Base-by-base conservation (phyloP, 2,113 vertebrate species). In the Sander vitreus region DNA sequence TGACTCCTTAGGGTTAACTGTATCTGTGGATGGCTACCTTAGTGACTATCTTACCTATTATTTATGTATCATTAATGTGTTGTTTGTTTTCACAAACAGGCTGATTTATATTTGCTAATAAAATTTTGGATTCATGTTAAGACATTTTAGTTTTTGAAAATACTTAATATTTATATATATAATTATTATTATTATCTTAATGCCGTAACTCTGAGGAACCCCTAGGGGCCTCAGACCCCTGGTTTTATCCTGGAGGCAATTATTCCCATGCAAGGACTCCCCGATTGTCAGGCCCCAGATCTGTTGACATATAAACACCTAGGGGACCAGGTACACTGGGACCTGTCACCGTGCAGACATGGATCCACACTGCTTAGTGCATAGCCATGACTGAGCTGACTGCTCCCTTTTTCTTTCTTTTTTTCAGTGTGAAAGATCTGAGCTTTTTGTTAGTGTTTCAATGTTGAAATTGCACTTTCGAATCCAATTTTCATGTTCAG, bases 241-340 rank as follows among this genome's bases (percentile, higher is more conserved):
- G 10, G 21, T 30, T 77, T 67, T 39, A 33, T 51, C 4, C 15
- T 25, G 15, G 21, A 33, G 30, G 30, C 27, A 51, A 55, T 62
- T 51, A 54, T 74, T 83, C 43, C 36, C 43, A 60, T 5, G 27
- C 23, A 48, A 58, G 19, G 39, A 53, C 47, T 53, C 27, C 2
- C 10, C 10, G 15, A 5, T 45, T 84, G 72, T 77, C 80, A 78
- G 48, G 73, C 51, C 58, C 66, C 51, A 48, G 51, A 66, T 84
- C n/a, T 68, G 70, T 59, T 77, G 84, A 79, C 81, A 73, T 47
- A 27, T 30, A 53, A 79, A 80, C 71, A 39, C 83, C 60, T 51
- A 6, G 21, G 71, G 78, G 72, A 65, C 7, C 72, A 74, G 80
- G 55, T 78, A 69, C 45, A 63, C 43, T 19, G 81, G 69, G 73